Conservation (phyloP, 2,888 invertebrate species). For the Macaria liturata region DNA sequence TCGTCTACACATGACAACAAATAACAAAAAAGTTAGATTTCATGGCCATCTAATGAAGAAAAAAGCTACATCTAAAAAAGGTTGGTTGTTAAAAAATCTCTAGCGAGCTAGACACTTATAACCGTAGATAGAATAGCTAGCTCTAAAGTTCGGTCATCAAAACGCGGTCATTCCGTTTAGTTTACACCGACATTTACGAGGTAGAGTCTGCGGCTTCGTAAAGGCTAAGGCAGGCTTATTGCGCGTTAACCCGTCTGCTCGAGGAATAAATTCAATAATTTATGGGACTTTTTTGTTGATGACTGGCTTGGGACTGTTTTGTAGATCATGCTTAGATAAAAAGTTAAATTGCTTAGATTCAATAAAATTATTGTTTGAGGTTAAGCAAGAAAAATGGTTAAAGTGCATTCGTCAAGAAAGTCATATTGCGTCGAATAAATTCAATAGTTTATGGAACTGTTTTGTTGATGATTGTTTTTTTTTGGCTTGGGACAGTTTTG, state of each 20-base stretch:
- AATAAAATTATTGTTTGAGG: no score
- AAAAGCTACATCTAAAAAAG: no score
- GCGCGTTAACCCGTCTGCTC: conserved; percentile 61
- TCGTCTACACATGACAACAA: no score
- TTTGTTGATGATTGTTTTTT: conserved; percentile 59
- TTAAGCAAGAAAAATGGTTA: no score
- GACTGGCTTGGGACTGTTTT: conserved; percentile 35
- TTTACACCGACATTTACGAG: conserved; percentile 76
- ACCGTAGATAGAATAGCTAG: neutral
- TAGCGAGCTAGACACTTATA: no score
- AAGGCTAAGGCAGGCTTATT: conserved; percentile 54
- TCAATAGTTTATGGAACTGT: conserved; percentile 72
- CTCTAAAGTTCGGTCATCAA: conserved; percentile 45
- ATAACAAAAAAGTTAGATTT: no score
- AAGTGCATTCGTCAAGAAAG: conserved; percentile 45
- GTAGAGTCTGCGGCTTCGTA: conserved; percentile 68
- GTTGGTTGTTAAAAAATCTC: no score
- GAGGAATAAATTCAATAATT: conserved; percentile 72
- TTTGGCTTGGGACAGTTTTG: conserved; percentile 23
- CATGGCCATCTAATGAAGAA: no score
- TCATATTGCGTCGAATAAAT: conserved; percentile 65
- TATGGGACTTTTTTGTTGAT: conserved; percentile 65
- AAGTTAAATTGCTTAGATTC: no score
- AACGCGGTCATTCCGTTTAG: conserved; percentile 68
- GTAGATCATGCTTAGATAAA: neutral